A percentile compares a stretch with the other conserved stretches of the same genome.
Evolutionary conservation across 2,888 invertebrate species (phyloP).

Genomic region (Lasioglossum oenotherae): DNA sequence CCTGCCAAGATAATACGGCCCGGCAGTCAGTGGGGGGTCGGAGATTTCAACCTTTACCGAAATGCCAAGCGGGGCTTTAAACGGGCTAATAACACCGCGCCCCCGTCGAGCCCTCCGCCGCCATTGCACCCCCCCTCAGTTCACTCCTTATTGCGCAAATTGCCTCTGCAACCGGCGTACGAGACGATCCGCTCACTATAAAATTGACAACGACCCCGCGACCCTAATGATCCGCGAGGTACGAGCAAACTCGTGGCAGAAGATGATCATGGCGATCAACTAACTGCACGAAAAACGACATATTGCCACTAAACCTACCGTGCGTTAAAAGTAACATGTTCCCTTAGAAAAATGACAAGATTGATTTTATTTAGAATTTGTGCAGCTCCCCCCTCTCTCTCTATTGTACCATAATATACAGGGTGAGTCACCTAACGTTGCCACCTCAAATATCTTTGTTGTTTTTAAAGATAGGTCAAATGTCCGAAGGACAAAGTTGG

Average conservation of each 20-base stretch:
- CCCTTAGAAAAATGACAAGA: too few species aligned
- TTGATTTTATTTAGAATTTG: too few species aligned
- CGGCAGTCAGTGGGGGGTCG: conserved; percentile 62
- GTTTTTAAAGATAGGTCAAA: too few species aligned
- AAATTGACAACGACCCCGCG: conserved; percentile 48
- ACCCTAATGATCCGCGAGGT: conserved; percentile 6
- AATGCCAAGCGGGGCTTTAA: conserved; percentile 80
- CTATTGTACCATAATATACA: too few species aligned
- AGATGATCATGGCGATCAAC: background rate
- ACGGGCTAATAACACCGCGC: conserved; percentile 77
- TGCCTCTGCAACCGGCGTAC: conserved; percentile 44
- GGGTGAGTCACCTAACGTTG: too few species aligned
- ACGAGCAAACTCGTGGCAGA: background rate
- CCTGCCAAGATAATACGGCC: conserved; percentile 75
- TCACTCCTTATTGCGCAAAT: conserved; percentile 66
- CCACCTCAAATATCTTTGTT: too few species aligned
- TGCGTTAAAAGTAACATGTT: too few species aligned
- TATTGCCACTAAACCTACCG: too few species aligned
- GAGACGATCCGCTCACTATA: conserved; percentile 22
- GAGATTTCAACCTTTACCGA: conserved; percentile 79
- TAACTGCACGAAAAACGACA: background rate
- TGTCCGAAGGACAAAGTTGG: too few species aligned
- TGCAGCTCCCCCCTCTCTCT: too few species aligned
- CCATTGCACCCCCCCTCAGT: conserved; percentile 22
- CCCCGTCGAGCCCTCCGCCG: conserved; percentile 20